A percentile compares a stretch with the other conserved stretches of the same genome.
Conservation (phyloP, 2,113 vertebrate species). For the Puma concolor region DNA sequence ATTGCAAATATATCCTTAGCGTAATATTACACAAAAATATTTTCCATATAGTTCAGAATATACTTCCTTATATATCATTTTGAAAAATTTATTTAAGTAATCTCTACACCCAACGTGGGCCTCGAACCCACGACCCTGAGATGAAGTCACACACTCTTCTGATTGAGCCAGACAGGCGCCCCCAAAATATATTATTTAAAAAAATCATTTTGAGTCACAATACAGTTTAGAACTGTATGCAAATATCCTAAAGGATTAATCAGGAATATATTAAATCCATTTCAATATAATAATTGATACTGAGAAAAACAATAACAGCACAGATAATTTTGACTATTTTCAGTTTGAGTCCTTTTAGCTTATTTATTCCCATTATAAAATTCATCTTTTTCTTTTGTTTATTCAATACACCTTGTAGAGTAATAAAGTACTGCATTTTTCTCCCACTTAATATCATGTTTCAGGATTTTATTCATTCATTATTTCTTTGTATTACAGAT, state of each 20-base stretch:
- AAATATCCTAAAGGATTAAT: background rate
- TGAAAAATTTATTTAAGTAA: background rate
- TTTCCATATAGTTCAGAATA: background rate
- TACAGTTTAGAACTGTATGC: background rate
- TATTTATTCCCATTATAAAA: background rate
- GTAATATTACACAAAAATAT: background rate
- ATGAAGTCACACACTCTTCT: background rate
- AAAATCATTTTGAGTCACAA: background rate
- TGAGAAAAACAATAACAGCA: background rate
- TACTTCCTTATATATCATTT: background rate
- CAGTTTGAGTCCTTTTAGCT: background rate
- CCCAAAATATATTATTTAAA: background rate
- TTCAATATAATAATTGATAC: background rate
- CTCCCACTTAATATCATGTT: background rate
- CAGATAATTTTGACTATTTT: background rate
- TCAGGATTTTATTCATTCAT: slow-evolving; percentile 14
- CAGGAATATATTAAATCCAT: background rate
- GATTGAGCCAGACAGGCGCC: background rate
- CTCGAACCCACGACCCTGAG: background rate
- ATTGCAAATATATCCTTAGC: background rate
- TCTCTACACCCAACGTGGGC: background rate
- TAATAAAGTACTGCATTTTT: background rate
- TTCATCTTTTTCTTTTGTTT: background rate
- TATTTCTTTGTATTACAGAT: slow-evolving; percentile 10
- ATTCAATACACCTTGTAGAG: background rate